phyloP scores from a whole-genome alignment of 2,888 invertebrate species.

The Apotomis capreana region DNA sequence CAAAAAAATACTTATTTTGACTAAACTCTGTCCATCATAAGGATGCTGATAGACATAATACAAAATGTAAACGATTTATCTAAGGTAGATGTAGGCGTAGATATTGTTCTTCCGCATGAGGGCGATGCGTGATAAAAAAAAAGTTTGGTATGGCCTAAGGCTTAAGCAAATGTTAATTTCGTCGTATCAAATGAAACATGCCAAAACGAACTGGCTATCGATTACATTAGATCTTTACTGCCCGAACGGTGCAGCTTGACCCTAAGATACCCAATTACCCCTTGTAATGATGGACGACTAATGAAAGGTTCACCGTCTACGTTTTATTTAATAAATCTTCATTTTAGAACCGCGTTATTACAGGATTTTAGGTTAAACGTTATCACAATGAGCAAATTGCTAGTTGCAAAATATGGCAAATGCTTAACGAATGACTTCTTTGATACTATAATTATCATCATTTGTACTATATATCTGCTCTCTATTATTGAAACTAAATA shows the following conservation, averaged over 20 bases:
- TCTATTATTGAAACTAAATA: too few relatives aligned
- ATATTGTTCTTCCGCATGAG: too few relatives aligned
- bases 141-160: too few relatives aligned
- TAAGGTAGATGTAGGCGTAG: too few relatives aligned
- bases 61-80: too few relatives aligned
- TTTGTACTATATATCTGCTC: too few relatives aligned
- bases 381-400: slow-evolving; percentile 42
- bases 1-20: too few relatives aligned
- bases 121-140: too few relatives aligned
- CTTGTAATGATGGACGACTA: slow-evolving; percentile 54
- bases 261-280: slow-evolving; percentile 53
- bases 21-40: too few relatives aligned
- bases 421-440: slow-evolving; percentile 19
- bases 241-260: slow-evolving; percentile 48
- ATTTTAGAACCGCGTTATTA: slow-evolving; percentile 50
- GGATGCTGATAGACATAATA: too few relatives aligned
- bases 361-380: slow-evolving; percentile 61
- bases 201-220: slow-evolving; percentile 37
- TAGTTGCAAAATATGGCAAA: slow-evolving; percentile 1
- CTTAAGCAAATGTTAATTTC: slow-evolving; percentile 34
- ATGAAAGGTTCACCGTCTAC: slow-evolving; percentile 48
- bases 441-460: neutral
- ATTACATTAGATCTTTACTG: slow-evolving; percentile 37
- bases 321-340: slow-evolving; percentile 59
- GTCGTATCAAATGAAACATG: slow-evolving; percentile 36